Conservation (phyloP, 2,888 invertebrate species). For the Tryphoninae sp. region DNA sequence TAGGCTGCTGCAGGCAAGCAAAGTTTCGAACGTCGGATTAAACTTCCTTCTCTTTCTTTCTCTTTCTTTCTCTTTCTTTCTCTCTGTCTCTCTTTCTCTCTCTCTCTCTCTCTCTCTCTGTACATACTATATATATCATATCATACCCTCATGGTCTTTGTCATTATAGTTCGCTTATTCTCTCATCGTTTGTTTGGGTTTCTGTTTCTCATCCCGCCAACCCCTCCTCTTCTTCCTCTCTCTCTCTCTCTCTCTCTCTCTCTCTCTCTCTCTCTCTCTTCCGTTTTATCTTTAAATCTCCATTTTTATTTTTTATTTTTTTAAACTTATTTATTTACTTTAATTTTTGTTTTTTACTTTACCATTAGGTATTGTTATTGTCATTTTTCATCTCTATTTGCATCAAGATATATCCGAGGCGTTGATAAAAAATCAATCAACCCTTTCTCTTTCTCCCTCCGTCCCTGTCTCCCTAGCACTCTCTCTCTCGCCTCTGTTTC, state of each 20-base stretch:
- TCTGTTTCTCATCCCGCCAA: neutral
- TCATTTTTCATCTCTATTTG: too few species aligned
- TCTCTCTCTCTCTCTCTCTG: too few species aligned
- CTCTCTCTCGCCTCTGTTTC: conserved; percentile 22
- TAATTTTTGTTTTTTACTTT: conserved; percentile 34
- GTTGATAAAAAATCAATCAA: too few species aligned
- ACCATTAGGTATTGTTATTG: neutral
- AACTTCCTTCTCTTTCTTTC: conserved; percentile 60
- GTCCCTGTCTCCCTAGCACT: neutral
- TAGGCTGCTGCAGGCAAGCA: conserved; percentile 65
- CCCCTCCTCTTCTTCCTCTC: neutral
- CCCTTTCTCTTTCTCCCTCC: conserved; percentile 34
- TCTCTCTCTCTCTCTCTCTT: too few species aligned
- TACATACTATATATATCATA: too few species aligned
- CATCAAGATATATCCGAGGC: too few species aligned
- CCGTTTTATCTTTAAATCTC: too few species aligned
- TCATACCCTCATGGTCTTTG: too few species aligned
- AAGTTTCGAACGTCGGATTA: conserved; percentile 71
- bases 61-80: neutral
- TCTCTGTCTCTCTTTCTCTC: conserved; percentile 12
- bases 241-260: neutral
- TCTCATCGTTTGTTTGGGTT: conserved; percentile 2
- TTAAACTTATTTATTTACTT: too few species aligned
- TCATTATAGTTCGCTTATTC: conserved; percentile 19
- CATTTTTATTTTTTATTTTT: too few species aligned